These are phyloP conservation scores for Drosophila takahashii DNA, from an alignment of 1,140 invertebrate species.

Conservation along the genomic window DNA sequence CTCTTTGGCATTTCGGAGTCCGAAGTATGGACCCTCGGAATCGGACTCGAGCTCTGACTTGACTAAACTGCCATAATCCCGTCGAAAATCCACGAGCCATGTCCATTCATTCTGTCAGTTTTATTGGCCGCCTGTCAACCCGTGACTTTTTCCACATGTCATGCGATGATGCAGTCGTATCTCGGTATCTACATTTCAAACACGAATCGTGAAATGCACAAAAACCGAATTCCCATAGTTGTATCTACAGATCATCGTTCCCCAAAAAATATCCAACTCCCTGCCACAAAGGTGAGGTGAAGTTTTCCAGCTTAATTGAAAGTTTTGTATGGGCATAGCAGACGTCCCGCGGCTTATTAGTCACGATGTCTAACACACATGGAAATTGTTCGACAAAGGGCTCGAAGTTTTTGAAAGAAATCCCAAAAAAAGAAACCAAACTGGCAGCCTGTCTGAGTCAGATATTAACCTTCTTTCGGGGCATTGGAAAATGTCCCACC, in stretches of 20 bases:
- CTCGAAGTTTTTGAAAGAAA: constrained; percentile 12
- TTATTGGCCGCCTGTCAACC: constrained; percentile 79
- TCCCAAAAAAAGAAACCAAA: constrained; percentile 9
- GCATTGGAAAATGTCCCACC: constrained; percentile 41
- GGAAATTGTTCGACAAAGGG: constrained; percentile 54
- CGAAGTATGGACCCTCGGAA: constrained; percentile 23
- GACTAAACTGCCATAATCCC: constrained; percentile 77
- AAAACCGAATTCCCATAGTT: constrained; percentile 50
- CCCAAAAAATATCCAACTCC: constrained; percentile 26
- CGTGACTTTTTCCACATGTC: constrained; percentile 76
- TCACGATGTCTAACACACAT: constrained; percentile 72
- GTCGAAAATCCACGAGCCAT: constrained; percentile 58
- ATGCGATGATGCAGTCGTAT: constrained; percentile 75
- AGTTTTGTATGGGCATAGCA: constrained; percentile 53
- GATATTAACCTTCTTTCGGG: constrained; percentile 10
- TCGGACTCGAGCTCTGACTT: constrained; percentile 59
- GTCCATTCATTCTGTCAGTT: constrained; percentile 82
- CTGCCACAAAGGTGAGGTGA: constrained; percentile 22
- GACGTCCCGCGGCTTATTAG: constrained; percentile 75
- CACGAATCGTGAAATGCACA: constrained; percentile 71
- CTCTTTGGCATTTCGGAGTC: constrained; percentile 36
- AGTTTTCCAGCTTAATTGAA: constrained; percentile 72
- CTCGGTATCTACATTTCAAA: constrained; percentile 46
- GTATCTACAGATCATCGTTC: constrained; percentile 46
- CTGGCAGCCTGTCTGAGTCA: constrained; percentile 20